These are phyloP conservation scores for Pycnomerus fuliginosus DNA, from an alignment of 2,888 invertebrate genomes.

Conservation along the genomic window DNA sequence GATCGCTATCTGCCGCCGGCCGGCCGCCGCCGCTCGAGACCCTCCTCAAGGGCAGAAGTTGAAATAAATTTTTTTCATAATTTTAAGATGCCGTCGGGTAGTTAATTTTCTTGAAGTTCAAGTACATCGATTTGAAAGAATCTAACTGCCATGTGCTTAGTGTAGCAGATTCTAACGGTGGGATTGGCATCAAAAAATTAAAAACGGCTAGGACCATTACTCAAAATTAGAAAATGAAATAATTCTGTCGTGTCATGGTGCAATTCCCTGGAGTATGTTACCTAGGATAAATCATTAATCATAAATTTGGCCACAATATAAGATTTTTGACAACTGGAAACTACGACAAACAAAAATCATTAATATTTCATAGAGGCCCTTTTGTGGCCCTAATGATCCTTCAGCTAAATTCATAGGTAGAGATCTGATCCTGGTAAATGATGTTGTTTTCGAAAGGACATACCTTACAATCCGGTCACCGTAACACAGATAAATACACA, in stretches of 20 bases:
- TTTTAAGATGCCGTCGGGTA: too few relatives aligned
- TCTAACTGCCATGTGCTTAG: conserved; percentile 45
- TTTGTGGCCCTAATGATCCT: conserved; percentile 48
- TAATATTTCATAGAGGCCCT: conserved; percentile 57
- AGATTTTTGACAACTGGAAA: conserved; percentile 52
- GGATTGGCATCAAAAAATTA: conserved; percentile 23
- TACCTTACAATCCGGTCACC: conserved; percentile 18
- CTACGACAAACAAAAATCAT: conserved; percentile 52
- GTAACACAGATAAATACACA: conserved; percentile 16
- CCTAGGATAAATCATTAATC: conserved; percentile 48
- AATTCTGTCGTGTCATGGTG: conserved; percentile 46
- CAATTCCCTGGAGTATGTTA: conserved; percentile 49
- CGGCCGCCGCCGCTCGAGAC: too few relatives aligned
- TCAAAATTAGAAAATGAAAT: conserved; percentile 40
- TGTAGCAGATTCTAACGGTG: conserved; percentile 49
- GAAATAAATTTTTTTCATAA: too few relatives aligned
- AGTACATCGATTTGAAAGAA: conserved; percentile 31
- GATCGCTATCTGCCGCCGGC: too few relatives aligned
- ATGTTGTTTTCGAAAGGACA: conserved; percentile 19
- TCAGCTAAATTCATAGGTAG: conserved; percentile 31
- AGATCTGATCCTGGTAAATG: conserved; percentile 21
- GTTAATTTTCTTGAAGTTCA: not conserved
- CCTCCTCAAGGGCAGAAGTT: too few relatives aligned
- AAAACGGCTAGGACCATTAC: conserved; percentile 39
- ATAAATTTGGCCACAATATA: conserved; percentile 51